A percentile compares a stretch with the other conserved stretches of the same genome.
Evolutionary conservation across 2,888 invertebrate species (phyloP).

Genomic region (Baccha elongata): DNA sequence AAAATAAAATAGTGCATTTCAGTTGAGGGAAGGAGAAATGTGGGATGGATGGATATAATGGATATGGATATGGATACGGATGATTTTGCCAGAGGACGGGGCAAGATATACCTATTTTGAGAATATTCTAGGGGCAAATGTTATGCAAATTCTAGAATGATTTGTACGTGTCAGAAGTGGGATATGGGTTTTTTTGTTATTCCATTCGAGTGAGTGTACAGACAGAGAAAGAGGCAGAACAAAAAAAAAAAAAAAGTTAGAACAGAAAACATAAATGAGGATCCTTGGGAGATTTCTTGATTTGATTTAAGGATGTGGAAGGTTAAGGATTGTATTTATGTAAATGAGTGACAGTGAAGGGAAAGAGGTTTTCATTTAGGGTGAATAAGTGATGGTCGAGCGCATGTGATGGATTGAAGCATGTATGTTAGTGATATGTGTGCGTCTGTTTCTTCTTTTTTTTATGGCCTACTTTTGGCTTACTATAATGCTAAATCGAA

Average conservation of each 20-base stretch:
- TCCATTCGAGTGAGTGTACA: neutral
- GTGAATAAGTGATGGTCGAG: slow-evolving; percentile 52
- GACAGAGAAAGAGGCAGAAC: neutral
- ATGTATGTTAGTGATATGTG: slow-evolving; percentile 25
- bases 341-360: slow-evolving; percentile 51
- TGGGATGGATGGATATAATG: neutral
- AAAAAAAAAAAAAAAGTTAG: neutral
- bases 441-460: neutral
- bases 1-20: slow-evolving; percentile 71
- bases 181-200: slow-evolving; percentile 7
- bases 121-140: slow-evolving; percentile 55
- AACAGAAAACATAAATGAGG: slow-evolving; percentile 55
- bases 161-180: slow-evolving; percentile 66
- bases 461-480: neutral
- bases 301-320: slow-evolving; percentile 69
- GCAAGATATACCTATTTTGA: slow-evolving; percentile 19
- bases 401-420: slow-evolving; percentile 63
- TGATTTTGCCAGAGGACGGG: slow-evolving; percentile 27
- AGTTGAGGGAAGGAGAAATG: slow-evolving; percentile 8
- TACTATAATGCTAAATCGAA: slow-evolving; percentile 49
- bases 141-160: slow-evolving; percentile 71
- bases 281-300: slow-evolving; percentile 67
- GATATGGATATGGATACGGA: slow-evolving; percentile 3
- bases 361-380: neutral
- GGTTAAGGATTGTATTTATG: slow-evolving; percentile 68